These are phyloP conservation scores for Ptychodera flava DNA, from an alignment of 35 echinoderm and acorn worm species.

Conservation along the genomic window DNA sequence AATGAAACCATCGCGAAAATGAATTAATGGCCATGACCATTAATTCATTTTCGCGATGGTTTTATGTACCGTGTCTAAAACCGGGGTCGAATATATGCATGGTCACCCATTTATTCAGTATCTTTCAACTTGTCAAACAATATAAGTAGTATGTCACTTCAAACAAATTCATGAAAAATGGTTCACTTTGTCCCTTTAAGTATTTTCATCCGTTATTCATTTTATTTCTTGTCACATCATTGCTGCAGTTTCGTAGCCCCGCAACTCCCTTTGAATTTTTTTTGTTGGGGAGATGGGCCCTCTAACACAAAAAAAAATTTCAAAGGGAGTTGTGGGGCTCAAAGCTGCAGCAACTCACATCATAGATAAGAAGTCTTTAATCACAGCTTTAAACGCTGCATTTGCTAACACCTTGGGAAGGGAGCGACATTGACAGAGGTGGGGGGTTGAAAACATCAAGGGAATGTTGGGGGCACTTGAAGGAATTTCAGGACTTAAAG, in stretches of 20 bases:
- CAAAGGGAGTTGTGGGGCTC: background rate
- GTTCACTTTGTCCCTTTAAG: background rate
- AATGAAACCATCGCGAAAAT: no score
- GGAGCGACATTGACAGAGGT: no score
- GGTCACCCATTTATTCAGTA: background rate
- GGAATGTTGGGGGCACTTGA: no score
- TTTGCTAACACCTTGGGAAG: background rate
- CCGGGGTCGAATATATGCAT: background rate
- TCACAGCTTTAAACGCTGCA: background rate
- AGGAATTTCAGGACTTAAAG: no score
- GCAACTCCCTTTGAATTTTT: background rate
- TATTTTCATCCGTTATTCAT: background rate
- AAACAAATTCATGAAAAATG: no score
- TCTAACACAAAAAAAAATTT: background rate
- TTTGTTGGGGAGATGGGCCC: background rate
- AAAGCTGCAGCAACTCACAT: background rate
- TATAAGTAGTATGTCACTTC: background rate
- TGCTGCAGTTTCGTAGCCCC: background rate
- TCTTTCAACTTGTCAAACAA: background rate
- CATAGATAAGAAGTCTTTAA: background rate
- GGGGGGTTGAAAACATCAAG: no score
- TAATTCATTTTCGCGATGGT: background rate
- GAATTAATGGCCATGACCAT: background rate
- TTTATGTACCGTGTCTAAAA: background rate
- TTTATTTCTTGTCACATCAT: background rate